These are phyloP conservation scores for Macrostomum lignano DNA, from an alignment of 1,140 invertebrate genomes.

Conservation along the genomic window DNA sequence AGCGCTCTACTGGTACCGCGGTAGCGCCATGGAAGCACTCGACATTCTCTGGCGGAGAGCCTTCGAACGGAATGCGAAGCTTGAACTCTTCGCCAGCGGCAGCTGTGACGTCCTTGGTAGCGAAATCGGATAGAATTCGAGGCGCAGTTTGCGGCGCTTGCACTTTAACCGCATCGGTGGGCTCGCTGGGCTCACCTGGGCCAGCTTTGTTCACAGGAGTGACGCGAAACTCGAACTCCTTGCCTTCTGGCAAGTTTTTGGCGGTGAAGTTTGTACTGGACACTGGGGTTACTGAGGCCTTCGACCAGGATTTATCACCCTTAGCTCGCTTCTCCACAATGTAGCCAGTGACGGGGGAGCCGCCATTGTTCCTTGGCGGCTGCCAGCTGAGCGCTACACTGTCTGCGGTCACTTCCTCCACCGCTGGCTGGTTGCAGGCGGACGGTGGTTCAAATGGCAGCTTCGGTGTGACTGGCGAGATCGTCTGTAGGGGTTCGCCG, in stretches of 20 bases:
- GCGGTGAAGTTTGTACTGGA: slow-evolving; percentile 38
- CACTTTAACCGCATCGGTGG: slow-evolving; percentile 61
- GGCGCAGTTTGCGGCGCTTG: slow-evolving; percentile 55
- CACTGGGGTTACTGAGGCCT: slow-evolving; percentile 13
- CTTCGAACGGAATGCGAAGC: slow-evolving; percentile 66
- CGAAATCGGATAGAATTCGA: slow-evolving; percentile 66
- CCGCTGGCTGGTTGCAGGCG: slow-evolving; percentile 52
- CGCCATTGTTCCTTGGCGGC: slow-evolving; percentile 62
- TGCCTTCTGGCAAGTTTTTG: slow-evolving; percentile 60
- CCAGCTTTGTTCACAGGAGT: slow-evolving; percentile 79
- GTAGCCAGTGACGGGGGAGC: slow-evolving; percentile 46
- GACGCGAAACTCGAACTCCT: slow-evolving; percentile 85
- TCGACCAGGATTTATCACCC: slow-evolving; percentile 31
- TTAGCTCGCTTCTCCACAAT: slow-evolving; percentile 60
- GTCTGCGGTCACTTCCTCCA: slow-evolving; percentile 58
- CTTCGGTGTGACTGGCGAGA: slow-evolving; percentile 61
- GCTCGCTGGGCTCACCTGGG: slow-evolving; percentile 59
- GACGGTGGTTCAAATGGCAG: slow-evolving; percentile 77
- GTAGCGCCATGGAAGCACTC: slow-evolving; percentile 30
- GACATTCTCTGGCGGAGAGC: slow-evolving; percentile 35
- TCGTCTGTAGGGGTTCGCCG: slow-evolving; percentile 59
- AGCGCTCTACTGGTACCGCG: slow-evolving; percentile 32
- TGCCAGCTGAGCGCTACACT: slow-evolving; percentile 72
- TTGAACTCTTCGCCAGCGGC: slow-evolving; percentile 78
- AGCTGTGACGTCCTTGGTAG: slow-evolving; percentile 67